Evolutionary conservation across 2,113 vertebrate species (phyloP).

Genomic region (Gopherus flavomarginatus): DNA sequence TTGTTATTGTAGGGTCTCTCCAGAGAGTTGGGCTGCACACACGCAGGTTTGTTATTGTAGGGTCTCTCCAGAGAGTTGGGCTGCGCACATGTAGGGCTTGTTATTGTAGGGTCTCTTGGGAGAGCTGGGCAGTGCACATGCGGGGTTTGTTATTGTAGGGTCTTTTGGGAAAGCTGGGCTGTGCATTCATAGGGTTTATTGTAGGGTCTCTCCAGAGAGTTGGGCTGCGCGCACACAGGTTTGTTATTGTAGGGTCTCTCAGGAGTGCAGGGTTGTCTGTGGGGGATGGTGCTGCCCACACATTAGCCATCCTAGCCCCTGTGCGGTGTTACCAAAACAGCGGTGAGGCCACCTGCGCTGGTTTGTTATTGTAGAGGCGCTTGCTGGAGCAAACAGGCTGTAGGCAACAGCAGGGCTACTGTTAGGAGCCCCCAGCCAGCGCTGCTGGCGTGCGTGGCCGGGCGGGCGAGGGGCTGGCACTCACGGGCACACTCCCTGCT

Average conservation of each 20-base stretch:
- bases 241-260: background rate
- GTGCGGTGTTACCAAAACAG: no score
- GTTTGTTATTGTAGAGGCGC: background rate
- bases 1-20: background rate
- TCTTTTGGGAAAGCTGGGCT: background rate
- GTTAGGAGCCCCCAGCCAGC: slow-evolving; percentile 71
- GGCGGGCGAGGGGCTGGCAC: accelerated
- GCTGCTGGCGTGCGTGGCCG: slow-evolving; percentile 31
- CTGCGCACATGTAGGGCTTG: background rate
- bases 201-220: no score
- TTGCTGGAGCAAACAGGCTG: background rate
- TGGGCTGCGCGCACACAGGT: no score
- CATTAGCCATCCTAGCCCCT: no score
- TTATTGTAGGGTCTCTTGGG: background rate
- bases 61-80: background rate
- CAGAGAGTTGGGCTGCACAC: background rate
- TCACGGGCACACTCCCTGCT: slow-evolving; percentile 77
- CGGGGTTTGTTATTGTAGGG: background rate
- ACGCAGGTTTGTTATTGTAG: background rate
- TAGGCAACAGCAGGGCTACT: background rate
- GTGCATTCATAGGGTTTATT: no score
- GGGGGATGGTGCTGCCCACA: background rate
- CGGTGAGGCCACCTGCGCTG: no score
- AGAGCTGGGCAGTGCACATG: background rate
- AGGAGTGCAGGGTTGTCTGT: no score